Base-by-base conservation (phyloP, 1,140 invertebrate species). In the Drosophila burlai region DNA sequence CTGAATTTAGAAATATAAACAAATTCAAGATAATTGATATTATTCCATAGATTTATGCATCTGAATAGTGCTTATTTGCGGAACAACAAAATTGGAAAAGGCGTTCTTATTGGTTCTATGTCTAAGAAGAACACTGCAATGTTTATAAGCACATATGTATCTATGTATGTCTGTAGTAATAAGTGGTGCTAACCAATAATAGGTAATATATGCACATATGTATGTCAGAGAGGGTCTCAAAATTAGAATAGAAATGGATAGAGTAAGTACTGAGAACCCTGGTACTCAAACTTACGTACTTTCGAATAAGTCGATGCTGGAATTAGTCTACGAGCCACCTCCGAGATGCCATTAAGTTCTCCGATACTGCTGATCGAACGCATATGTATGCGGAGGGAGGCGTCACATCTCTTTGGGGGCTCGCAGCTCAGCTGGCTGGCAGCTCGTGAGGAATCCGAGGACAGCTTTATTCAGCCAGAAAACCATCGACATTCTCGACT, bases 401-500 rank as follows among this genome's bases (percentile, higher is more conserved):
- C 34, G 54, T 26, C 21, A 24, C 54, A 31, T 4, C n/a, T 24
- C 21, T 59, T 45, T 43, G 38, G 38, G 26, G 40, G 29, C 38
- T 45, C 21, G 38, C 16, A 36, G 38, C 40, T 31, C 60, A 26
- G 26, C 38, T 54, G 29, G 29, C 11, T 57, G 16, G 54, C 15
- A n/a, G 21, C 38, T 57, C 36, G 36, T 26, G 55, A 31, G 60
- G 47, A 34, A 54, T 26, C 21, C 36, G 54, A 57, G 15, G 24
- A 18, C 42, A 24, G 26, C 24, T 24, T 31, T 61, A 43, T 34
- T 31, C 18, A 16, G 36, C 40, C 11, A 34, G 42, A 65, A 65
- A 24, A 26, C 40, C 40, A 45, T 62, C 42, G 24, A 64, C 31
- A 31, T 45, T 63, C 31, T 47, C 18, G 31, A 67, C 24, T 64